Conservation (phyloP, 2,888 invertebrate genomes). For the Oegoconia quadripuncta region DNA sequence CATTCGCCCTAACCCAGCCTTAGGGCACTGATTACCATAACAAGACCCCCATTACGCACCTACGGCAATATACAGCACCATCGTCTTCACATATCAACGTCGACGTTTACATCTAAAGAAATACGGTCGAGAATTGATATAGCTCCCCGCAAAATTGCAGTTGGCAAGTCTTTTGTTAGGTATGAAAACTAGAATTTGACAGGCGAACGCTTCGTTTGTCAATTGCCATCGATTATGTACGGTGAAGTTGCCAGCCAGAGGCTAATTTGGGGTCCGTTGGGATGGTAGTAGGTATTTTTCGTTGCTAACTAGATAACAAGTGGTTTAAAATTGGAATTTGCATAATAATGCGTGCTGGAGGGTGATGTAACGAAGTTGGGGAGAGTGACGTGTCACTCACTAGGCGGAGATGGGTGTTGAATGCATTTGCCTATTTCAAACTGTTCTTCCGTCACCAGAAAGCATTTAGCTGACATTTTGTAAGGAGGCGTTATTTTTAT, state of each 20-base stretch:
- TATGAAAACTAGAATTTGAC: slow-evolving; percentile 75
- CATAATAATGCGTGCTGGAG: slow-evolving; percentile 63
- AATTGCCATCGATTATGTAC: slow-evolving; percentile 74
- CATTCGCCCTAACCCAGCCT: slow-evolving; percentile 47
- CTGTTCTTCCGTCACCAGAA: background rate
- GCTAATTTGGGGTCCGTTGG: slow-evolving; percentile 55
- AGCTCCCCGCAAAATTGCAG: slow-evolving; percentile 15
- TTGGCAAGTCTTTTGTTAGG: slow-evolving; percentile 49
- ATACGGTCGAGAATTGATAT: background rate
- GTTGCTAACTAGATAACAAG: slow-evolving; percentile 78
- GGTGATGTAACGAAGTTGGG: slow-evolving; percentile 40
- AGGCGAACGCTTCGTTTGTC: slow-evolving; percentile 77
- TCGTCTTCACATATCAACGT: slow-evolving; percentile 17
- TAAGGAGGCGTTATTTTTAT: too few relatives aligned
- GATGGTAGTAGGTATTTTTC: slow-evolving; percentile 67
- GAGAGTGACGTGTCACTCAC: slow-evolving; percentile 28
- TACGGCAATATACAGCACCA: slow-evolving; percentile 39
- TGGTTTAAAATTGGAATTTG: slow-evolving; percentile 78
- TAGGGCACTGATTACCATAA: slow-evolving; percentile 72
- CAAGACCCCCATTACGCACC: slow-evolving; percentile 74
- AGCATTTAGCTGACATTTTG: too few relatives aligned
- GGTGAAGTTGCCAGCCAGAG: slow-evolving; percentile 64
- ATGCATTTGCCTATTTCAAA: background rate
- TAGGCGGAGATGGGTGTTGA: background rate
- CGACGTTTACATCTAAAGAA: slow-evolving; percentile 2